phyloP scores from a whole-genome alignment of 2,797 vertebrate species.

The Sebastes alutus region DNA sequence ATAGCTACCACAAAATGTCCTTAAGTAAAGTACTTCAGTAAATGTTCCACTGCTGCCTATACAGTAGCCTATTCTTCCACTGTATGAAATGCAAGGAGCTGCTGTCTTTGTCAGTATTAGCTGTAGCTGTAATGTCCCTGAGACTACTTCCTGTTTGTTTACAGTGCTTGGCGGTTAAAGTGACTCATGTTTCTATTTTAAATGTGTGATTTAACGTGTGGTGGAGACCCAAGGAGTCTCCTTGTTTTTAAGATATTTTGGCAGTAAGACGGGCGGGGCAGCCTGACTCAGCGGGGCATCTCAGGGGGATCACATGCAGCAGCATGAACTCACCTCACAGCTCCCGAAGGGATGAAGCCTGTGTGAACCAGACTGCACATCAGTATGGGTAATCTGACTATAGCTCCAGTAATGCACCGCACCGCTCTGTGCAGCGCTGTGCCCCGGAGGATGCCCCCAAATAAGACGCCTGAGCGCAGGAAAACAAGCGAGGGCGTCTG shows the following conservation, averaged over 20 bases:
- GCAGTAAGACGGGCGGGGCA: not conserved
- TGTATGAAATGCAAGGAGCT: not conserved
- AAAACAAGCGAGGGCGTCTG: constrained; percentile 37
- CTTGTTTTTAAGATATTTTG: constrained; percentile 22
- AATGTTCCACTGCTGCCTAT: not conserved
- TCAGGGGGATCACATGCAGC: constrained; percentile 17
- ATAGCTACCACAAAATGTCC: too few species aligned
- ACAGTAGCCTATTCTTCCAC: not conserved
- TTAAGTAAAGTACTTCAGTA: not conserved
- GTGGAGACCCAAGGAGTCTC: not conserved
- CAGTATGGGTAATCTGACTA: constrained; percentile 26
- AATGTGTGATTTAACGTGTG: not conserved
- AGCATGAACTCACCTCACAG: constrained; percentile 28
- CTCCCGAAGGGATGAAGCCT: constrained; percentile 23
- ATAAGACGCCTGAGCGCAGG: constrained; percentile 28
- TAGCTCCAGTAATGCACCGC: constrained; percentile 1
- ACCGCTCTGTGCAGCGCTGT: not conserved
- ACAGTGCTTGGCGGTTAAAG: not conserved
- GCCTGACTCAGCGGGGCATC: constrained; percentile 19
- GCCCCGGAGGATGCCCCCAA: constrained; percentile 48
- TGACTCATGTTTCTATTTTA: constrained; percentile 1
- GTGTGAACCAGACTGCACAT: constrained; percentile 36
- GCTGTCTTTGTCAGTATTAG: not conserved
- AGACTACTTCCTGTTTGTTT: not conserved
- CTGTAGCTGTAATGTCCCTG: not conserved